phyloP scores from a whole-genome alignment of 2,797 vertebrate species.

The Tadarida brasiliensis region DNA sequence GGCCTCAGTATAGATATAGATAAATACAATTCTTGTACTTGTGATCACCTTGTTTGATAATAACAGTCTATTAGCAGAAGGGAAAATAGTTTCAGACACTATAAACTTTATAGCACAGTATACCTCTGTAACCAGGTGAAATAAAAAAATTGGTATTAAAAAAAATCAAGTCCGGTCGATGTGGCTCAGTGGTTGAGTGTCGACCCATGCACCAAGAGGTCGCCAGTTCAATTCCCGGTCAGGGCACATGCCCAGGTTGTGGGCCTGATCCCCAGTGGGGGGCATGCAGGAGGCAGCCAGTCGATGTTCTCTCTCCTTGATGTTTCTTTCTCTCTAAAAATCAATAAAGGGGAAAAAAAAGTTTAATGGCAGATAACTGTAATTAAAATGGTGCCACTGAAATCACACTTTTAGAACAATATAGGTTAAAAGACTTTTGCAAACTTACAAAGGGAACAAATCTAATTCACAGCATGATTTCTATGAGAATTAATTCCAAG shows the following conservation, averaged over 20 bases:
- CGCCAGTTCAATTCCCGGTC: too few species aligned
- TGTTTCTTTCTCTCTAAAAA: too few species aligned
- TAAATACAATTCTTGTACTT: background rate
- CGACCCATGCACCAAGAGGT: too few species aligned
- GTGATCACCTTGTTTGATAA: background rate
- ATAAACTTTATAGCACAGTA: background rate
- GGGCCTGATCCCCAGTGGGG: too few species aligned
- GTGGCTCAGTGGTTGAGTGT: too few species aligned
- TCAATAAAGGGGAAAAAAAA: too few species aligned
- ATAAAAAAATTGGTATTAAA: background rate
- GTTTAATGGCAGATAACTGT: background rate
- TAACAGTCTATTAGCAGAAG: background rate
- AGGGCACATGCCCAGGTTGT: too few species aligned
- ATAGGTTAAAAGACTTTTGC: background rate
- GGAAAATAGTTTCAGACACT: background rate
- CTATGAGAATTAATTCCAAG: slow-evolving; percentile 52
- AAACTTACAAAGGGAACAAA: background rate
- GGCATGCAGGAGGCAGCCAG: too few species aligned
- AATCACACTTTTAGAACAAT: background rate
- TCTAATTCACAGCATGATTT: background rate
- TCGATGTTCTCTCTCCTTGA: too few species aligned
- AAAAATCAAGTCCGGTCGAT: background rate
- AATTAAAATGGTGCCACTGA: background rate
- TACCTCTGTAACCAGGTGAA: background rate
- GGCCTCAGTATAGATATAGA: background rate